Conservation (phyloP, 2,888 invertebrate species). For the Salpingus planirostris region DNA sequence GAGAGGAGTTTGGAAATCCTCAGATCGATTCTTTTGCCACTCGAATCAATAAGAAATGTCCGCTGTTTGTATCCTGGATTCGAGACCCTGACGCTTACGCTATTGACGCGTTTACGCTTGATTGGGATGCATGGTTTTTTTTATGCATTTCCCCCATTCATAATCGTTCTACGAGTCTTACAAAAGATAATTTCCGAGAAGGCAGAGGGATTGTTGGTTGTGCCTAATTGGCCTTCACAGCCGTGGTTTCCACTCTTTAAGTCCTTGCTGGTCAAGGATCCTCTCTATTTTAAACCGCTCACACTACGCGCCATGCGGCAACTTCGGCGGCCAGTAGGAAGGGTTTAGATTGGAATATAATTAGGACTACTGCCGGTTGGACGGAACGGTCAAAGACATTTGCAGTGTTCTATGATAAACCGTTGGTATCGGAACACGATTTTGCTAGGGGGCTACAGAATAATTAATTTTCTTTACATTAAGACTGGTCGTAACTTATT, state of each 20-base stretch:
- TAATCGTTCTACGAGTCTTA: background rate
- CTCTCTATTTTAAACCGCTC: background rate
- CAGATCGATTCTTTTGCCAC: conserved; percentile 8
- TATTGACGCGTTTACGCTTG: conserved; percentile 1
- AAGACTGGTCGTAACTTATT: too few relatives aligned
- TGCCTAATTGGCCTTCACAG: conserved; percentile 1
- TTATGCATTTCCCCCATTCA: conserved; percentile 2
- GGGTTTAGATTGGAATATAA: background rate
- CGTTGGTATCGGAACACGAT: background rate
- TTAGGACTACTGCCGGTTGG: background rate
- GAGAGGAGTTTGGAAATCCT: conserved; percentile 1
- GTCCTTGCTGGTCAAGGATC: background rate
- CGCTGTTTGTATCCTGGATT: background rate
- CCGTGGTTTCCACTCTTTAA: background rate
- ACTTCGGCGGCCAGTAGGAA: background rate
- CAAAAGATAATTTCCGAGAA: conserved; percentile 1
- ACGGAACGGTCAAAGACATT: background rate
- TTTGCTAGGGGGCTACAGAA: background rate
- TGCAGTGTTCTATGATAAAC: background rate
- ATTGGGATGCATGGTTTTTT: background rate
- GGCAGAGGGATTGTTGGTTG: conserved; percentile 1
- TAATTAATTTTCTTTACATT: too few relatives aligned
- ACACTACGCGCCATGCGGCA: background rate
- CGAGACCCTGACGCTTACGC: background rate
- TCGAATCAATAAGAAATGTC: conserved; percentile 1